Evolutionary conservation across 2,888 invertebrate genomes (phyloP), one percentile per base, ranked within the genome.

Genomic region (Drosophila recens): DNA sequence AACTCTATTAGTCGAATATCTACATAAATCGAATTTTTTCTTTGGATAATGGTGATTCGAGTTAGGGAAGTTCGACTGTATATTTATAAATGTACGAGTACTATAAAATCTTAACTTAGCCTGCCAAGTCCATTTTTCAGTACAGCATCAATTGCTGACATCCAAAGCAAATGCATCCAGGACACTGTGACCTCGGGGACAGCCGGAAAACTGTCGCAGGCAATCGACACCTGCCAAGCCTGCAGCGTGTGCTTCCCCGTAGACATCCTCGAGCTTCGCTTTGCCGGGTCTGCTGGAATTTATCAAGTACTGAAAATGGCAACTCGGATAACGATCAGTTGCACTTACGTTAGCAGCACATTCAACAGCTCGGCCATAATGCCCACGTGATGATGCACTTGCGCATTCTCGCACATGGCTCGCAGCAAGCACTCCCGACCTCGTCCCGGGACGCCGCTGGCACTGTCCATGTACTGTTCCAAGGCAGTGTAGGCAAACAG

Each of bases 171-270:
- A 69, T 0, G 62, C 54, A 71, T 84, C 84, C 30, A 96, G 91
- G 33, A 96, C 86, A 1, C 95, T 95, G 61, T 94, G 92, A 3
- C 94, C 95, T 65, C 93, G 92, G 2, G 94, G 94, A 81, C 96
- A 96, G 0, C 92, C 92, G 5, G 92, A 89, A 90, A 95, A 96
- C 13, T 95, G 92, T 20, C 92, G 93, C 6, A 93, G 89, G 82
- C 96, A 96, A 90, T 95, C 94, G 3, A 73, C 75, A n/a, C 90
- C 89, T 6, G 83, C 72, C 63, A 62, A 54, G 0, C 90, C 90
- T 4, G 90, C 84, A 0, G 72, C 66, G 34, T 80, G 94, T 0
- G 96, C 96, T 57, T 94, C 94, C 10, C 92, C 90, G 88, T 96
- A 96, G 6, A 90, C 89, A 5, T 90, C 84, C 72, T 94, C 92